Conservation (phyloP, 2,797 vertebrate species). For the Amblyopsis hoosieri region DNA sequence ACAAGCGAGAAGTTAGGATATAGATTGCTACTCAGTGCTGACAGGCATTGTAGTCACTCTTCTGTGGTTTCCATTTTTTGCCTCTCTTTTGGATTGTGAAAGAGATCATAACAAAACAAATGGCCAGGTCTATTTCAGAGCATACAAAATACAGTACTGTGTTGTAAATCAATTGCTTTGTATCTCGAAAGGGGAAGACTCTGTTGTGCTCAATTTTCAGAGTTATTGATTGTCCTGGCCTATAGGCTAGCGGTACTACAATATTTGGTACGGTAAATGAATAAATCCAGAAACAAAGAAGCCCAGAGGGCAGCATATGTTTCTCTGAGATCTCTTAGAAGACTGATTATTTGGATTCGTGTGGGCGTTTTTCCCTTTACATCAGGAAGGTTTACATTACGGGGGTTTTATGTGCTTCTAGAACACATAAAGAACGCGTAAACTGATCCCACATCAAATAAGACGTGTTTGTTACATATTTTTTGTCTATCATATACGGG, state of each 20-base stretch:
- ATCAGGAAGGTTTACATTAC: constrained; percentile 27
- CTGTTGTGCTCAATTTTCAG: not conserved
- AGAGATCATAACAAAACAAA: constrained; percentile 48
- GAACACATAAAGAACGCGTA: constrained; percentile 19
- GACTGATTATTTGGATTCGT: constrained; percentile 13
- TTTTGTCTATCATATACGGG: not conserved
- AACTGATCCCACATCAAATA: constrained; percentile 17
- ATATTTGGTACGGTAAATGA: too few species aligned
- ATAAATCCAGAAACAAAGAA: too few species aligned
- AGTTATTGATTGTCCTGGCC: not conserved
- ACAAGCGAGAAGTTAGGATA: not conserved
- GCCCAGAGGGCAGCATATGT: constrained; percentile 6
- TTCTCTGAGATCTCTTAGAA: constrained; percentile 1
- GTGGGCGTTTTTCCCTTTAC: constrained; percentile 32
- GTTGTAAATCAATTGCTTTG: constrained; percentile 18
- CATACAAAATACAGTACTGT: constrained; percentile 31
- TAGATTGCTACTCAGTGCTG: constrained; percentile 27
- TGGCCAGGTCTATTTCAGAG: constrained; percentile 33
- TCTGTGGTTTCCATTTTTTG: constrained; percentile 38
- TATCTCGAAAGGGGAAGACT: constrained; percentile 10
- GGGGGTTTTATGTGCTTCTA: constrained; percentile 22
- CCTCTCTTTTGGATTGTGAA: constrained; percentile 27
- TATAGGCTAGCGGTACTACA: too few species aligned
- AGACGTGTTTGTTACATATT: not conserved
- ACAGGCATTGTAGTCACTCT: constrained; percentile 36